Base-by-base conservation (phyloP, 2,797 vertebrate species). In the Galago senegalensis region DNA sequence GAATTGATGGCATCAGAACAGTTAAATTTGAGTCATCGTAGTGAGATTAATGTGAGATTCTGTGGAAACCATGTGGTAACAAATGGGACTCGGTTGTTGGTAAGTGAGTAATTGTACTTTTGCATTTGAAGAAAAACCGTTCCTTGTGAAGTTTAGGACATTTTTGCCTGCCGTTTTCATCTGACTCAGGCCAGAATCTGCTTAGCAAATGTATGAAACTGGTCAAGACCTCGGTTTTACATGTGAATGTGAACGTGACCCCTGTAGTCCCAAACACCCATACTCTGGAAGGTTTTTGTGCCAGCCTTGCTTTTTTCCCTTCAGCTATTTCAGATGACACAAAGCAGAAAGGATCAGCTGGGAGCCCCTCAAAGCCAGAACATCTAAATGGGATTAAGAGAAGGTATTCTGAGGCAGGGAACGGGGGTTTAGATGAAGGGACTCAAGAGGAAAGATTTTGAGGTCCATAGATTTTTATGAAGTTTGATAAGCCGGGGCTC, bases 31-130 rank as follows among this genome's bases (percentile, higher is more conserved):
- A 89, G 75, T 82, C 16, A 80, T 10, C 7, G 10, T 46, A 27
- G 3, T 46, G 77, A 70, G 53, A 29, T 18, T 60, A 37, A 25
- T 18, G 10, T 72, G 77, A 77, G 21, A 31, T 77, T 46, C 63
- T 63, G 18, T 29, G 46, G 63, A 70, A 92, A 73, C 73, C 58
- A 21, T 7, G 25, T 69, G 29, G 17, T 18, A 46, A n/a, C 40
- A 23, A 40, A 69, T 73, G 70, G 76, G 43, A 85, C 53, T 96
- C n/a, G 34, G 2, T 76, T 70, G 2, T 76, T 70, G 61, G 49
- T 84, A 93, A 84, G 70, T 63, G 60, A 91, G 58, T 83, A 85
- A 67, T 94, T 40, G 20, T 34, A 37, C n/a, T 83, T 95, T 93
- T 70, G 73, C 40, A 56, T 88, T 90, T 93, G 65, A 79, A 86